Evolutionary conservation across 2,797 vertebrate species (phyloP), one percentile per base, ranked within the genome.

Genomic region (Calcarius lapponicus): DNA sequence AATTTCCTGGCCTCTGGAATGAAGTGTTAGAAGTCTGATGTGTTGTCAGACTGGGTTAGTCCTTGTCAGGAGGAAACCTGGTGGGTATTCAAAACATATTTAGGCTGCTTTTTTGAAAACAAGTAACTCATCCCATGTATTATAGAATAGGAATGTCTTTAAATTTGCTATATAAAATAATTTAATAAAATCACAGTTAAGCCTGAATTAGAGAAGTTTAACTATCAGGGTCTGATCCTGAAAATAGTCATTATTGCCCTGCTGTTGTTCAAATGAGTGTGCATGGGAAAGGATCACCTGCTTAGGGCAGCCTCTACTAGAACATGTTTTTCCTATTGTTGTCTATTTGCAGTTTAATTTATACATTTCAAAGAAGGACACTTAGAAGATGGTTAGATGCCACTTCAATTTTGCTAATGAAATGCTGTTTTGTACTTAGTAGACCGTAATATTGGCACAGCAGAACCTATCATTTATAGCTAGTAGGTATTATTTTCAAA

Each of bases 331-430:
- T 32, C 54, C 20, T 45, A 3, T 11, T 81, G 40, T 47, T 2
- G 1, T 84, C 62, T 26, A 14, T 64, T 72, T 81, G 17, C 47
- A 50, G 16, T 78, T 91, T 94, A 84, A 67, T 72, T 58, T 76
- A 72, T 73, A 28, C 9, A 11, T 86, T 75, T 95, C 51, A 86
- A 88, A 82, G 75, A 82, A 78, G 48, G 56, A 75, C 13, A 6
- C 34, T 90, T 89, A 69, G 13, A 82, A 88, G 81, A 80, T 56
- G 40, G 32, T 86, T 64, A 65, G 47, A 70, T 93, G 80, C 65
- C 66, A 73, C 73, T 82, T 94, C 56, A 74, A 6, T 88, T 94
- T 92, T 86, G 29, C 53, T 92, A 86, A 83, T 81, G 56, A 94
- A 92, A 78, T 84, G 26, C 47, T 79, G 29, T 16, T 81, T 87